phyloP scores from a whole-genome alignment of 2,113 vertebrate genomes.

The Tympanuchus pallidicinctus region DNA sequence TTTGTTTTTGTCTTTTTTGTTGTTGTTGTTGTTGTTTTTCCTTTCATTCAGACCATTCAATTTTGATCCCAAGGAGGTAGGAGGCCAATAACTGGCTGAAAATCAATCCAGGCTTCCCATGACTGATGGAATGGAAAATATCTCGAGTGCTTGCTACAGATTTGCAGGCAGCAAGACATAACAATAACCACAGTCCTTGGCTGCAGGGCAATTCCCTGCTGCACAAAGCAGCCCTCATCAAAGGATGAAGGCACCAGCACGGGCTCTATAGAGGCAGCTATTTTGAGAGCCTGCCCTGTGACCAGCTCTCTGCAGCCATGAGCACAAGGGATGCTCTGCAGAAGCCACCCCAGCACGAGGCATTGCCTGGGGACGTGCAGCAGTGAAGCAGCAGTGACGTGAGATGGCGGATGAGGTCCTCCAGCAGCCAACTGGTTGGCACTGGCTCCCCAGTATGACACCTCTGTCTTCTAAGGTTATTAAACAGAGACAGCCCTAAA shows the following conservation, averaged over 20 bases:
- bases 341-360: background rate
- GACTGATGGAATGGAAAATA: constrained; percentile 27
- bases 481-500: background rate
- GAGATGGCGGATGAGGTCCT: background rate
- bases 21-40: background rate
- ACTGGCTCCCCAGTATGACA: background rate
- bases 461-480: background rate
- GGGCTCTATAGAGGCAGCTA: background rate
- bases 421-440: background rate
- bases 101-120: constrained; percentile 29
- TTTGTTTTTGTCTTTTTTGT: constrained; percentile 35
- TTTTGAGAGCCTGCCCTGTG: background rate
- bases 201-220: constrained; percentile 41
- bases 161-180: constrained; percentile 64
- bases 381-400: background rate
- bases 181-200: constrained; percentile 8
- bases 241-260: background rate
- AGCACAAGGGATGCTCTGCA: background rate
- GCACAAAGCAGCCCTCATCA: constrained; percentile 13
- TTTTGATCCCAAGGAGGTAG: constrained; percentile 64
- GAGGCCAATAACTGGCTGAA: constrained; percentile 67
- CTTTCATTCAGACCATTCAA: constrained; percentile 29
- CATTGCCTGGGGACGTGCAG: background rate
- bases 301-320: background rate
- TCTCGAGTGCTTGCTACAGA: constrained; percentile 46